Evolutionary conservation across 2,888 invertebrate species (phyloP), one percentile per base, ranked within the genome.

Genomic region (Pseudanteris insignis): DNA sequence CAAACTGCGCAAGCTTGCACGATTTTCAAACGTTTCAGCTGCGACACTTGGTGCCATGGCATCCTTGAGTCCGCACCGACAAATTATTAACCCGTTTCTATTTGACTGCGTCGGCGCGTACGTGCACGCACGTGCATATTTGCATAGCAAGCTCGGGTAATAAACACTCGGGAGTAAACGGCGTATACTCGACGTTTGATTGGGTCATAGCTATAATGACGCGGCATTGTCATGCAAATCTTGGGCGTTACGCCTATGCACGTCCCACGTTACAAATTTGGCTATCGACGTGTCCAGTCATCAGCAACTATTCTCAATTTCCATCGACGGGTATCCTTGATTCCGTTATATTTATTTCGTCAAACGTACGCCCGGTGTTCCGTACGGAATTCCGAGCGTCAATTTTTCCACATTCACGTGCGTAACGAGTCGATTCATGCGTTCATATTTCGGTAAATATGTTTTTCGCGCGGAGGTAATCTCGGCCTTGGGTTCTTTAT

Each of bases 201-300:
- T 78, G 77, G 77, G 70, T 71, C 70, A 64, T 38, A 67, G 68
- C 65, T 68, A 68, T 78, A 77, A 78, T 75, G 76, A 77, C 70
- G 69, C 63, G 66, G 72, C 72, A 78, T 77, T 78, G 77, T 78
- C 73, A 77, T 78, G 77, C 77, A 76, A 78, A 78, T 78, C 74
- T 75, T 74, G 63, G 50, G 54, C 61, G 58, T 57, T 62, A 66
- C 53, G 59, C 60, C 50, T 36, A 44, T 64, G 61, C 50, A 54
- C 60, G 61, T 64, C 61, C 61, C 60, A 33, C 53, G 36, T 34
- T 57, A 30, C 26, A 51, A 59, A 59, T 59, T 59, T 58, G 34
- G 48, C 60, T 57, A 60, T 63, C 59, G 51, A 37, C 63, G 53
- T 57, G 64, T 60, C 64, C 64, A 64, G 61, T 57, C 55, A 58